These are phyloP conservation scores for Setophaga coronata DNA, from an alignment of 2,113 vertebrate species.

Conservation along the genomic window DNA sequence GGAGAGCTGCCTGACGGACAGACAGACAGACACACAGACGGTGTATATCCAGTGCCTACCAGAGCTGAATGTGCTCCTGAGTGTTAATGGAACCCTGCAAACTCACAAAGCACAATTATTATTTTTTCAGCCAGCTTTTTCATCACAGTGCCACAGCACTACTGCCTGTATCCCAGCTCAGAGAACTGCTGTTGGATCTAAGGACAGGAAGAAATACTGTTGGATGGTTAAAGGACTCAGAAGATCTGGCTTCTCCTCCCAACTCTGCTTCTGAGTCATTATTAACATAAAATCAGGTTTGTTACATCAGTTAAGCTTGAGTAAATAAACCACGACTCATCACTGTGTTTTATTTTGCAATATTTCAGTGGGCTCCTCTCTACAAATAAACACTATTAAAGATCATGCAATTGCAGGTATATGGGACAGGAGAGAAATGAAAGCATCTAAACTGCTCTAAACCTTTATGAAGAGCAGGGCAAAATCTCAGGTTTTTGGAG, in stretches of 20 bases:
- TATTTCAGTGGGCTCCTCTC: constrained; percentile 42
- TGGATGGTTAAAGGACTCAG: constrained; percentile 11
- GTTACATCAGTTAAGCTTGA: constrained; percentile 65
- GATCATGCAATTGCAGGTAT: background rate
- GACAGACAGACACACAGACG: background rate
- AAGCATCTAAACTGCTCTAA: background rate
- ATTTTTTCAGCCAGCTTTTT: background rate
- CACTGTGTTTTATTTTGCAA: constrained; percentile 63
- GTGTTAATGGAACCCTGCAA: background rate
- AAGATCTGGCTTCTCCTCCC: constrained; percentile 51
- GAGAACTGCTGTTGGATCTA: background rate
- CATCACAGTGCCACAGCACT: background rate
- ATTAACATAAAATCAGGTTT: constrained; percentile 64
- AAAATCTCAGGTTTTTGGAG: background rate
- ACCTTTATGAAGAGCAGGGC: background rate
- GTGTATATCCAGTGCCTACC: background rate
- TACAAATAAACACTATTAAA: constrained; percentile 44
- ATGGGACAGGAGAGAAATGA: background rate
- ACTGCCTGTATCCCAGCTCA: background rate
- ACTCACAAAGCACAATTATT: background rate
- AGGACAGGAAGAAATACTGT: background rate
- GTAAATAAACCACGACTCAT: constrained; percentile 67
- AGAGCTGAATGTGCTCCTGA: background rate
- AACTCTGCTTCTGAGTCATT: constrained; percentile 48
- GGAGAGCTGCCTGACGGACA: background rate